phyloP scores from a whole-genome alignment of 2,797 vertebrate genomes.

The Galaxias olidus region DNA sequence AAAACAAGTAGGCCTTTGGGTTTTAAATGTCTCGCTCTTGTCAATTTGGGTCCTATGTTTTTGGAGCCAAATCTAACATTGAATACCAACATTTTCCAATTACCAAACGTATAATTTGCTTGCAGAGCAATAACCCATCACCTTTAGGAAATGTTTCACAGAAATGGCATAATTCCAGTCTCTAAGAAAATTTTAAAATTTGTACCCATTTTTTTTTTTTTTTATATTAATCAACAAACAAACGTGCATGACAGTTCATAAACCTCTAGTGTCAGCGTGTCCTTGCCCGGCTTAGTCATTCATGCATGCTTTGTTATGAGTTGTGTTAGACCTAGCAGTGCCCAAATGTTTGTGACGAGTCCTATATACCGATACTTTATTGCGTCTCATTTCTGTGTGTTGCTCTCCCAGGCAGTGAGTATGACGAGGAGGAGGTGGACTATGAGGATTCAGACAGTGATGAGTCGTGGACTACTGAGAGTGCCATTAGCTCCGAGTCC shows the following conservation, averaged over 20 bases:
- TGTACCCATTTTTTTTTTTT: no score
- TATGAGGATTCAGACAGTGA: conserved; percentile 98
- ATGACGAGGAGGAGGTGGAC: conserved; percentile 96
- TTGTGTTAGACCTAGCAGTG: no score
- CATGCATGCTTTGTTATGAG: no score
- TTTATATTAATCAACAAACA: no score
- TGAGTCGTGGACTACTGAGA: conserved; percentile 99
- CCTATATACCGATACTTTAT: no score
- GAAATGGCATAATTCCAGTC: conserved; percentile 54
- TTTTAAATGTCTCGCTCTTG: conserved; percentile 28
- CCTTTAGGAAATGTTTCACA: conserved; percentile 34
- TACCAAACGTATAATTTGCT: conserved; percentile 37
- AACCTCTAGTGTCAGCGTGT: conserved; percentile 19
- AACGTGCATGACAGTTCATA: conserved; percentile 14
- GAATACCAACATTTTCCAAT: conserved; percentile 45
- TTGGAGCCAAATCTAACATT: conserved; percentile 20
- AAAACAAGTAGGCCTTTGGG: conserved; percentile 11
- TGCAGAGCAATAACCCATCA: conserved; percentile 46
- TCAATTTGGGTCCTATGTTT: conserved; percentile 49
- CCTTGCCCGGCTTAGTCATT: conserved; percentile 21
- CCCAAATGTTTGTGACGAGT: no score
- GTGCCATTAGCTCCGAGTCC: conserved; percentile 97
- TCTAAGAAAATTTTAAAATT: no score
- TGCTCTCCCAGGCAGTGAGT: conserved; percentile 88
- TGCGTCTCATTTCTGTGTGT: not conserved